Evolutionary conservation across 2,113 vertebrate species (phyloP).

Genomic region (Dromaius novaehollandiae): DNA sequence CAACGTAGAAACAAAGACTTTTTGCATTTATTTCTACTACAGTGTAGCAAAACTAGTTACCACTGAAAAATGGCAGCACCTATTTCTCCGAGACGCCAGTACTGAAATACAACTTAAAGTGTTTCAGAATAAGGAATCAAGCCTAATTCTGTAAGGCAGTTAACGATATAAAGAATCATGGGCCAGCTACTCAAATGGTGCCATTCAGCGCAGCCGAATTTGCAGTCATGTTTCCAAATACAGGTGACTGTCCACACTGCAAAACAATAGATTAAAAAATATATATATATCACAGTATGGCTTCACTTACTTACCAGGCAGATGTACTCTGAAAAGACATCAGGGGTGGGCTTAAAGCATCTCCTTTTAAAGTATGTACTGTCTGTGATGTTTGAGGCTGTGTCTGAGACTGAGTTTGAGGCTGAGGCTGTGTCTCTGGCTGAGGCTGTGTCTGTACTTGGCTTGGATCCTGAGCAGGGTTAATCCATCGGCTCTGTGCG

Average conservation of each 20-base stretch:
- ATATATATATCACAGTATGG: not conserved
- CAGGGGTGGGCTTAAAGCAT: slow-evolving; percentile 85
- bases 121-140: not conserved
- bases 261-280: not conserved
- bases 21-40: not conserved
- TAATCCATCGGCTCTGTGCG: slow-evolving; percentile 87
- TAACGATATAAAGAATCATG: not conserved
- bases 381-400: slow-evolving; percentile 78
- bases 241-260: not conserved
- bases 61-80: not conserved
- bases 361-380: slow-evolving; percentile 84
- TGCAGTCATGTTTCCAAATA: not conserved
- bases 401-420: slow-evolving; percentile 62
- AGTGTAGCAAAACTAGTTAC: not conserved
- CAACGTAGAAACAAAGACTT: not conserved
- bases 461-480: slow-evolving; percentile 77
- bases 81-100: not conserved
- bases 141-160: not conserved
- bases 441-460: slow-evolving; percentile 72
- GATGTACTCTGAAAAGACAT: slow-evolving; percentile 91
- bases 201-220: not conserved
- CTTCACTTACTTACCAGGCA: slow-evolving; percentile 92
- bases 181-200: not conserved
- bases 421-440: slow-evolving; percentile 69
- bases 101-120: not conserved